Evolutionary conservation across 2,888 invertebrate genomes (phyloP).

Genomic region (Thysanoteuthis rhombus): DNA sequence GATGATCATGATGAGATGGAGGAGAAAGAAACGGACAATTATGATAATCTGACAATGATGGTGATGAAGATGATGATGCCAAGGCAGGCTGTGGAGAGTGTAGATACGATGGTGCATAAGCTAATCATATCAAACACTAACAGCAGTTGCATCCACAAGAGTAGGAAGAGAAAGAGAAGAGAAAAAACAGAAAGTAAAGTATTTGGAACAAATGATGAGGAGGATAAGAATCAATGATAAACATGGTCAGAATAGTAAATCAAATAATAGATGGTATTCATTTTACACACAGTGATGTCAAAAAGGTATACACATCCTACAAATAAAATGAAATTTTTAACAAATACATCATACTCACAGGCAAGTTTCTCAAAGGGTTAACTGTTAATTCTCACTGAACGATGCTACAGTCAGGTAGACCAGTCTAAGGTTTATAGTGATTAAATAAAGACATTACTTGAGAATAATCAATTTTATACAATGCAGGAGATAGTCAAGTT

Average conservation of each 20-base stretch:
- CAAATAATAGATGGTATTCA: neutral
- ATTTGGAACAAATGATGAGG: neutral
- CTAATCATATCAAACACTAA: neutral
- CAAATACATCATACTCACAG: too few relatives aligned
- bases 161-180: neutral
- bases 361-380: too few relatives aligned
- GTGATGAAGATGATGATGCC: neutral
- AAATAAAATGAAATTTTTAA: too few relatives aligned
- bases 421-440: too few relatives aligned
- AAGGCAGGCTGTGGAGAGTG: neutral
- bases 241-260: neutral
- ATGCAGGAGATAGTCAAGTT: too few relatives aligned
- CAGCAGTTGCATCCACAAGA: neutral
- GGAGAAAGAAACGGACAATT: too few relatives aligned
- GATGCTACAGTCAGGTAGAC: too few relatives aligned
- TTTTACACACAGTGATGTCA: neutral
- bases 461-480: too few relatives aligned
- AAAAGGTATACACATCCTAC: too few relatives aligned
- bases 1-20: neutral
- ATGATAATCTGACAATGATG: neutral
- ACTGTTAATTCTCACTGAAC: too few relatives aligned
- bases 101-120: neutral
- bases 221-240: neutral
- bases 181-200: neutral
- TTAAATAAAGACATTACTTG: too few relatives aligned